Evolutionary conservation across 2,113 vertebrate genomes (phyloP), one percentile per base, ranked within the genome.

Genomic region (Abramis brama): DNA sequence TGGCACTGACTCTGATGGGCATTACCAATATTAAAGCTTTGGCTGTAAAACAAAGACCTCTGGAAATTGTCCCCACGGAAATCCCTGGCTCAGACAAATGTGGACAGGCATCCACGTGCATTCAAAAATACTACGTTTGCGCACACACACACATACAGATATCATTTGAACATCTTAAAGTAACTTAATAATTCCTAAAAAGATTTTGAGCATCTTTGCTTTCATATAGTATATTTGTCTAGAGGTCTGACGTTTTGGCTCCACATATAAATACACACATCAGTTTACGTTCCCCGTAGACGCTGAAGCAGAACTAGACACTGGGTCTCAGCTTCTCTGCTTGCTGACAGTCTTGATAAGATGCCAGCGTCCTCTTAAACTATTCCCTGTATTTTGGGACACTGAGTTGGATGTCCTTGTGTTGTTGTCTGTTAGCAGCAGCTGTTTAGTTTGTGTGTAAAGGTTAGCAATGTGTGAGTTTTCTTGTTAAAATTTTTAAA

Each of bases 1-100:
- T 93, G 92, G 91, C 92, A 92, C 88, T 80, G 71, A 71, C 74
- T 86, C 90, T 92, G 83, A 92, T 88, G 89, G 85, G 70, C 90
- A 94, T 94, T 93, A 93, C 66, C 90, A 50, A 74, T 90, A 94
- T 93, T 90, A 93, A 90, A 90, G 62, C 17, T 90, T 92, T 93
- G 93, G 92, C 93, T 88, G 74, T 77, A 36, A 89, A 86, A 81
- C 87, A 84, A 80, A 60, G 52, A 77, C 84, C 17, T 59, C 43
- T 86, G 81, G 87, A 92, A 84, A 36, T 50, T 9, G 7, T 47
- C 87, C 88, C 6, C 10, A 85, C 78, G 66, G 82, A 85, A n/a
- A 73, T 36, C 59, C 78, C 59, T 82, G n/a, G 39, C 71, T 55
- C 86, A 55, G 57, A 73, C 76, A 39, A 70, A 87, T 76, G 25